A percentile compares a stretch with the other conserved stretches of the same genome.
phyloP scores from a whole-genome alignment of 1,140 invertebrate species.

The Cydia pomonella region DNA sequence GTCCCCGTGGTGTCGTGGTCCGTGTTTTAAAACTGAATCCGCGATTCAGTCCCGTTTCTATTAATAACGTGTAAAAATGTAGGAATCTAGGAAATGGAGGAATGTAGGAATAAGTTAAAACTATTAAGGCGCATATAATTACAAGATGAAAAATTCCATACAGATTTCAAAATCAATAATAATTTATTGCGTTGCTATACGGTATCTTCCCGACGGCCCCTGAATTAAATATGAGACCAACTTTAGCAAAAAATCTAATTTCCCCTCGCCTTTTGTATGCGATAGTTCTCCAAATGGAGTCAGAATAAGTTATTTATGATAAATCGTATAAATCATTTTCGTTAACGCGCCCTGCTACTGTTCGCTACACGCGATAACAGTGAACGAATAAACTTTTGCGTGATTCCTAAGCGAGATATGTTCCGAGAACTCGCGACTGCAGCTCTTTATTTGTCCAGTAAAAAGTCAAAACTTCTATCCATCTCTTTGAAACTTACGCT shows the following conservation, averaged over 20 bases:
- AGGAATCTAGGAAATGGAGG: too few species aligned
- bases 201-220: neutral
- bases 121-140: too few species aligned
- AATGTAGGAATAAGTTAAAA: too few species aligned
- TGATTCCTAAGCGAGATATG: conserved; percentile 72
- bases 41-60: too few species aligned
- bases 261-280: conserved; percentile 43
- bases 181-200: conserved; percentile 11
- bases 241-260: conserved; percentile 45
- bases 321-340: conserved; percentile 79
- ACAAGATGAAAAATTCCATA: too few species aligned
- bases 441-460: conserved; percentile 29
- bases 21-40: too few species aligned
- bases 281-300: conserved; percentile 68
- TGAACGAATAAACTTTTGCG: conserved; percentile 75
- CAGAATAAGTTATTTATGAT: conserved; percentile 77
- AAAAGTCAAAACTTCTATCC: neutral
- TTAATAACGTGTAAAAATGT: too few species aligned
- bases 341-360: conserved; percentile 57
- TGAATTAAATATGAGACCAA: conserved; percentile 26
- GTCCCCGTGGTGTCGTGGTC: too few species aligned
- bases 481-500: neutral
- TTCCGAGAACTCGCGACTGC: neutral
- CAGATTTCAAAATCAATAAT: neutral
- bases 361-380: conserved; percentile 67